phyloP scores from a whole-genome alignment of 2,113 vertebrate species.

The Rhabdomys dilectus region DNA sequence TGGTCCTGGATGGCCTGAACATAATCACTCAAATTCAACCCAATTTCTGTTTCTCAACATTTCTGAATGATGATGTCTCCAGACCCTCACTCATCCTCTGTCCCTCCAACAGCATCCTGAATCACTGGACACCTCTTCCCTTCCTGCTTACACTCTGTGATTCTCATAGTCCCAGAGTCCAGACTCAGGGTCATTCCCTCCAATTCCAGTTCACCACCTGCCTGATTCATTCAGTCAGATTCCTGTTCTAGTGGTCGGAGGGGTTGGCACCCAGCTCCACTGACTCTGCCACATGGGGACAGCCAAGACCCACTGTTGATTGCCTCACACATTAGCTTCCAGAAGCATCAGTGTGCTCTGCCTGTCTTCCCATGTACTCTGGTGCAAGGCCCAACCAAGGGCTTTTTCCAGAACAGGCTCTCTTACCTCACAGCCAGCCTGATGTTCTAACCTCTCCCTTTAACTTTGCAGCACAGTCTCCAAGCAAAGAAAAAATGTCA shows the following conservation, averaged over 20 bases:
- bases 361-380: not conserved
- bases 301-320: rapidly evolving
- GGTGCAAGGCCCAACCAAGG: rapidly evolving
- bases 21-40: not conserved
- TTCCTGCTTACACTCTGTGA: not conserved
- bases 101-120: not conserved
- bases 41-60: rapidly evolving
- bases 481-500: constrained; percentile 99
- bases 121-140: not conserved
- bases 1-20: not conserved
- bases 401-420: not conserved
- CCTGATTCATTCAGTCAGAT: not conserved
- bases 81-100: rapidly evolving
- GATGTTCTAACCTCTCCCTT: not conserved
- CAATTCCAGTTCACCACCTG: not conserved
- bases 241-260: not conserved
- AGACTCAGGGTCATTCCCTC: rapidly evolving
- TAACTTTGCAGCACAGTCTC: constrained; percentile 91
- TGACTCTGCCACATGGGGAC: not conserved
- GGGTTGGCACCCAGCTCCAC: not conserved
- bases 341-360: not conserved
- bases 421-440: not conserved
- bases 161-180: not conserved
- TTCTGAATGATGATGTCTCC: not conserved
- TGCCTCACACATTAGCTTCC: not conserved